These are phyloP conservation scores for Hipposideros armiger DNA, from an alignment of 2,113 vertebrate species.

Conservation along the genomic window DNA sequence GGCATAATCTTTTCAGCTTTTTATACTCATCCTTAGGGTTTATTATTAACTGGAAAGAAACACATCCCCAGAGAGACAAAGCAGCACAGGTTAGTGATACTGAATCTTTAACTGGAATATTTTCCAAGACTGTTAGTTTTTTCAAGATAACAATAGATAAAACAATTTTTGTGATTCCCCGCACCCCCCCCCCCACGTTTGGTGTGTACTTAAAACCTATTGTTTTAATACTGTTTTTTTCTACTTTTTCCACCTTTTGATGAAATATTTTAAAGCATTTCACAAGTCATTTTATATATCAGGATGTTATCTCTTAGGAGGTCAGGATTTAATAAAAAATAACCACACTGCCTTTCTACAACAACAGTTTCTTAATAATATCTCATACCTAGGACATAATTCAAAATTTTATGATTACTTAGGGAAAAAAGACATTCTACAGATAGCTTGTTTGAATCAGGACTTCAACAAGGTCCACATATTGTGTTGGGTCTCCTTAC, in stretches of 20 bases:
- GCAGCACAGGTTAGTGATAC: background rate
- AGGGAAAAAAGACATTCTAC: background rate
- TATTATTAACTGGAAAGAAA: conserved; percentile 5
- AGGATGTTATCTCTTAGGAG: background rate
- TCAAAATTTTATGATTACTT: background rate
- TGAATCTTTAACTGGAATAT: background rate
- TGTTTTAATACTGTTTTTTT: background rate
- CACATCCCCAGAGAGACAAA: background rate
- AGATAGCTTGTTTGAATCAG: background rate
- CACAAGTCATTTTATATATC: background rate
- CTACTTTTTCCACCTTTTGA: background rate
- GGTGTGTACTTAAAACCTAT: background rate
- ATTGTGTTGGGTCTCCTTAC: background rate
- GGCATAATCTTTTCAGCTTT: background rate
- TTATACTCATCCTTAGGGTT: background rate
- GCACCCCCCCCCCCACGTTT: background rate
- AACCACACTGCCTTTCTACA: background rate
- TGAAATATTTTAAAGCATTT: background rate
- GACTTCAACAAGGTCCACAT: background rate
- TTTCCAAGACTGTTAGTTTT: background rate
- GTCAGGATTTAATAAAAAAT: background rate
- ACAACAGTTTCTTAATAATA: background rate
- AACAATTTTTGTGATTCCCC: background rate
- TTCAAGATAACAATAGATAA: background rate
- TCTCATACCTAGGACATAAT: background rate